Evolutionary conservation across 2,113 vertebrate genomes (phyloP).

Genomic region (Phainopepla nitens): DNA sequence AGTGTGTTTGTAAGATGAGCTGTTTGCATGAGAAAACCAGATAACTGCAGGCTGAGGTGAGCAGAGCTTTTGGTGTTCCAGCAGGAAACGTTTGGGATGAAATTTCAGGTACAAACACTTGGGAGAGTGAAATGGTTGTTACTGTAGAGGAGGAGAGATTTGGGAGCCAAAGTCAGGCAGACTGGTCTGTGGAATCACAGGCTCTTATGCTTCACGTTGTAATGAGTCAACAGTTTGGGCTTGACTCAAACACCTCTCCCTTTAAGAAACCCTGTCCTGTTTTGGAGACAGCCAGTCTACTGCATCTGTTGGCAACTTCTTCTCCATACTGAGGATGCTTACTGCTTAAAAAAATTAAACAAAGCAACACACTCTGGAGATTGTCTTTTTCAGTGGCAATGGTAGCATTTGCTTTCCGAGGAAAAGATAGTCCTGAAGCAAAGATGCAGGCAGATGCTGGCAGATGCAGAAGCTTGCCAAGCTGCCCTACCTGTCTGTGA

Average conservation of each 20-base stretch:
- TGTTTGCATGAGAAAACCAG: background rate
- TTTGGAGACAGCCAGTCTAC: background rate
- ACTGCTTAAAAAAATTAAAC: background rate
- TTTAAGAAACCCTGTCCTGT: background rate
- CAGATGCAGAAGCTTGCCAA: background rate
- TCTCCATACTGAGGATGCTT: background rate
- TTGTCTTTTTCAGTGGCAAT: background rate
- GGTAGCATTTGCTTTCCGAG: background rate
- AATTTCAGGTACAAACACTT: background rate
- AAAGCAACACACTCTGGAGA: background rate
- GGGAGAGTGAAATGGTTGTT: background rate
- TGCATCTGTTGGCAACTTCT: background rate
- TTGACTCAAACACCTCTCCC: background rate
- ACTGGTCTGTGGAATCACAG: background rate
- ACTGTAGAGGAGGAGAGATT: background rate
- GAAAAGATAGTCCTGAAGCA: background rate
- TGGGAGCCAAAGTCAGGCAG: background rate
- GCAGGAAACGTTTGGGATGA: background rate
- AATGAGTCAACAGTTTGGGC: background rate
- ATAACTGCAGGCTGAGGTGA: background rate
- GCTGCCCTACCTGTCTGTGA: background rate
- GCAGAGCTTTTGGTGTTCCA: background rate
- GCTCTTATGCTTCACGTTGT: background rate
- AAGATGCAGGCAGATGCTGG: background rate
- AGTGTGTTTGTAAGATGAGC: background rate